phyloP scores from a whole-genome alignment of 2,888 invertebrate genomes.

The Silvanus unidentatus region DNA sequence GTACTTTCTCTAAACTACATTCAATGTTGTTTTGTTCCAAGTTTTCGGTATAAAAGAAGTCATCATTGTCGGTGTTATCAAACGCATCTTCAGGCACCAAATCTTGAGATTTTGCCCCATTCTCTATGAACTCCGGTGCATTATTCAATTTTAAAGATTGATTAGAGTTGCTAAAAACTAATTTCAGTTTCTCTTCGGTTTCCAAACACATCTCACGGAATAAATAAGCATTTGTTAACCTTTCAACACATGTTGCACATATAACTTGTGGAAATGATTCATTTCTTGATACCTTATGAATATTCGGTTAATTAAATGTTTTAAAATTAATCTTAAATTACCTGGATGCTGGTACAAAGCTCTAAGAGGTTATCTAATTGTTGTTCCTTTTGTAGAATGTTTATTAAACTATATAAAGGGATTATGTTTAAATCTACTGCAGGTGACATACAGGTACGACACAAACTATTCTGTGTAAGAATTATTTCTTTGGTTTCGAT shows the following conservation, averaged over 20 bases:
- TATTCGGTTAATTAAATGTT: too few relatives aligned
- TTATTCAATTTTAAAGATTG: neutral
- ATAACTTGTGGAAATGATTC: slow-evolving; percentile 29
- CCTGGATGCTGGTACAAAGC: too few relatives aligned
- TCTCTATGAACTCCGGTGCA: neutral
- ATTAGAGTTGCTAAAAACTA: slow-evolving; percentile 9
- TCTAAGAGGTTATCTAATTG: too few relatives aligned
- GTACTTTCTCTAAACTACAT: neutral
- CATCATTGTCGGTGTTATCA: neutral
- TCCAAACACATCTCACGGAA: slow-evolving; percentile 30
- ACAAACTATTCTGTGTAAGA: too few relatives aligned
- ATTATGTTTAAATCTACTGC: too few relatives aligned
- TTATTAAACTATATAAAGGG: too few relatives aligned
- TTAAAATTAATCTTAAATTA: too few relatives aligned
- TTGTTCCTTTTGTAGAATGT: too few relatives aligned
- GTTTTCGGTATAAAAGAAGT: neutral
- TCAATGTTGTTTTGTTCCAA: neutral
- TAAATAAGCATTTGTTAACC: slow-evolving; percentile 26
- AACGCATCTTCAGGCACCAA: neutral
- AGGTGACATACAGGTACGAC: too few relatives aligned
- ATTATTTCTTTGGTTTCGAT: too few relatives aligned
- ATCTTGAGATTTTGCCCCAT: neutral
- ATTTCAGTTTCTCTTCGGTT: slow-evolving; percentile 23
- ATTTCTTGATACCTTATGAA: neutral
- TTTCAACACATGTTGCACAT: slow-evolving; percentile 28